Evolutionary conservation across 2,888 invertebrate genomes (phyloP).

Genomic region (Cataglyphis albicans): DNA sequence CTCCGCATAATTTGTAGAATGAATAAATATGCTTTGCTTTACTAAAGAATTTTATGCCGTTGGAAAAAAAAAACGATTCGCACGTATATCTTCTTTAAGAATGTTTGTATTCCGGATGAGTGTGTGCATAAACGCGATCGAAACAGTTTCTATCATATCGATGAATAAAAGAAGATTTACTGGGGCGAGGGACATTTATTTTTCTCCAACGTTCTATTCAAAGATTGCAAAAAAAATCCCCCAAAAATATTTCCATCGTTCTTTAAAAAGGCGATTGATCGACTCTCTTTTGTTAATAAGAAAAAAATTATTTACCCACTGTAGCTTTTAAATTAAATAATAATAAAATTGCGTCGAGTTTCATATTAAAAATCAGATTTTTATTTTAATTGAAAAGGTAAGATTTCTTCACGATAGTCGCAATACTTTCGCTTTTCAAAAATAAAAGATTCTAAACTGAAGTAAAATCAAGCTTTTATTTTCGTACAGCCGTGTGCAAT

Average conservation of each 20-base stretch:
- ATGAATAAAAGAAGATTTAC: slow-evolving; percentile 18
- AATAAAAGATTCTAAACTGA: background rate
- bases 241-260: background rate
- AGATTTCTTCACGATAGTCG: background rate
- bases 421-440: background rate
- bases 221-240: background rate
- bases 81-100: background rate
- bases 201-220: background rate
- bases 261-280: background rate
- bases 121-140: slow-evolving; percentile 8
- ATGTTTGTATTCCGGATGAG: background rate
- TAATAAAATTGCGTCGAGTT: background rate
- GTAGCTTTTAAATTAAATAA: slow-evolving; percentile 7
- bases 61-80: slow-evolving; percentile 11
- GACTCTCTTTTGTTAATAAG: background rate
- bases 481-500: slow-evolving; percentile 90
- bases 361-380: background rate
- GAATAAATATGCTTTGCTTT: background rate
- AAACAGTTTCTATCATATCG: background rate
- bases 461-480: background rate
- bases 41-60: background rate
- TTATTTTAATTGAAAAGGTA: background rate
- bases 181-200: background rate
- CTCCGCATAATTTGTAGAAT: slow-evolving; percentile 5
- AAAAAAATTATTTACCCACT: background rate